Percentiles rank a stretch among this genome's conserved stretches.
These are phyloP conservation scores for Penaeus chinensis DNA, from an alignment of 1,140 invertebrate species.

Conservation along the genomic window DNA sequence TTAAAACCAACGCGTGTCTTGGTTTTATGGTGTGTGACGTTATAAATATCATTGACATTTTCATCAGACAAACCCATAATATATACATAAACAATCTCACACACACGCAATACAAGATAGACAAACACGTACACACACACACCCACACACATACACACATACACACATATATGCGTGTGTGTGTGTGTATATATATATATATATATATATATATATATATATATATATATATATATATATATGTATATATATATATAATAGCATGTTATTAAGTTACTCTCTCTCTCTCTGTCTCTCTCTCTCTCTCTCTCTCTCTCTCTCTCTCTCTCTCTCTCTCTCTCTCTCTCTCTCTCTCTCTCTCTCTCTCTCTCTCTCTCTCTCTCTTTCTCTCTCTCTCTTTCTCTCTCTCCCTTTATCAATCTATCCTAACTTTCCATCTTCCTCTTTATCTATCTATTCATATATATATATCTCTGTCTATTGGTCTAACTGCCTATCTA, in stretches of 20 bases:
- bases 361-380: too few species aligned
- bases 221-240: slow-evolving; percentile 9
- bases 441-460: too few species aligned
- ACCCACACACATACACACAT: neutral
- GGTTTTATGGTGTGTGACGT: neutral
- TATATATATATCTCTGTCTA: too few species aligned
- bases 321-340: too few species aligned
- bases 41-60: neutral
- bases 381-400: too few species aligned
- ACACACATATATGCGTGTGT: neutral
- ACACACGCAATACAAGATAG: neutral
- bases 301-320: too few species aligned
- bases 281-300: too few species aligned
- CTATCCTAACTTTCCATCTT: too few species aligned
- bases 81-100: neutral
- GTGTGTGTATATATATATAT: slow-evolving; percentile 14
- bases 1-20: too few species aligned
- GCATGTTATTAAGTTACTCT: neutral
- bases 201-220: slow-evolving; percentile 26
- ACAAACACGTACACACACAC: neutral
- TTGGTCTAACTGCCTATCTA: too few species aligned
- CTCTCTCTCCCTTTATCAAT: too few species aligned
- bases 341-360: too few species aligned
- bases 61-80: neutral
- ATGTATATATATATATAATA: slow-evolving; percentile 7